Conservation (phyloP, 2,113 vertebrate species). For the Zapornia atra region DNA sequence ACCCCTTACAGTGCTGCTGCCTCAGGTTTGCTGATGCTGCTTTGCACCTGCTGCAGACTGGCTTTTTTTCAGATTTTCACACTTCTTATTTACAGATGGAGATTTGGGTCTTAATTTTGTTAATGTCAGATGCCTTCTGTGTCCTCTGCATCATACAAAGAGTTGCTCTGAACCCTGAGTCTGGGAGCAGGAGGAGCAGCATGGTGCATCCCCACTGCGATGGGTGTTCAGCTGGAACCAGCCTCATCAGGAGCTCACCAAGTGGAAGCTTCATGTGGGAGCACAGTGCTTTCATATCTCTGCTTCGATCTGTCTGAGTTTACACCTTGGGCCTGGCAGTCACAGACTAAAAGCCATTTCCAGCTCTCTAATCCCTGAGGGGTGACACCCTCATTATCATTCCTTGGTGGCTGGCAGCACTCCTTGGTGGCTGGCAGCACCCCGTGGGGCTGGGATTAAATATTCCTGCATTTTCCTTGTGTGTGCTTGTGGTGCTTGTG, state of each 20-base stretch:
- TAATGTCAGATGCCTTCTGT: background rate
- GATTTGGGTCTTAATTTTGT: background rate
- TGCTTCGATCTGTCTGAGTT: background rate
- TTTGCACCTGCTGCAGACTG: background rate
- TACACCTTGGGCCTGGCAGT: background rate
- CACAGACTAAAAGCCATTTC: background rate
- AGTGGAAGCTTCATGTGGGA: background rate
- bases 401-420: background rate
- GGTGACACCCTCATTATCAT: background rate
- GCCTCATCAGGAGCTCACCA: background rate
- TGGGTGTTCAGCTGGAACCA: background rate
- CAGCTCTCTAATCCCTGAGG: background rate
- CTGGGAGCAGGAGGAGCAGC: background rate
- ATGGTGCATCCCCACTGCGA: fast-evolving
- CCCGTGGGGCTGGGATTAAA: background rate
- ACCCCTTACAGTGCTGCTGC: background rate
- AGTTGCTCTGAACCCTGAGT: background rate
- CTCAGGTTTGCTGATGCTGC: background rate
- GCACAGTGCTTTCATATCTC: no score
- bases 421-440: no score
- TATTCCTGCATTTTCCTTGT: background rate
- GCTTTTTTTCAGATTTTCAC: background rate
- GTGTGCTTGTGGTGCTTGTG: background rate
- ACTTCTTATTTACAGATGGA: background rate
- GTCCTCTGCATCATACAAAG: background rate